A percentile compares a stretch with the other conserved stretches of the same genome.
These are phyloP conservation scores for Ptiloglossa arizonensis DNA, from an alignment of 1,140 invertebrate species.

Conservation along the genomic window DNA sequence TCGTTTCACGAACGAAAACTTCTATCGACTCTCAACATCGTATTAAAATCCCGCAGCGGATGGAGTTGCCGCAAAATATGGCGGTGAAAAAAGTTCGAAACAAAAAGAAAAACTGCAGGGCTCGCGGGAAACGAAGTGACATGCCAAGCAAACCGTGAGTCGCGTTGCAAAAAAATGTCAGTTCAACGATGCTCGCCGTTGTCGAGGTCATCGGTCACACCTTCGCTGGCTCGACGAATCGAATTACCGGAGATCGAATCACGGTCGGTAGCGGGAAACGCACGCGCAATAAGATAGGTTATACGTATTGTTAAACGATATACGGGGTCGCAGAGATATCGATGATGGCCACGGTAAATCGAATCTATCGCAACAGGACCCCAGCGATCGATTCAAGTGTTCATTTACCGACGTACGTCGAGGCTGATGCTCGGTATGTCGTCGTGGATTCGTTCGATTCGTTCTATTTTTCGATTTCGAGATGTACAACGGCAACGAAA, in stretches of 20 bases:
- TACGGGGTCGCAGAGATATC: neutral
- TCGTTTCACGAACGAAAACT: too few relatives aligned
- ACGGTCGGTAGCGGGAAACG: neutral
- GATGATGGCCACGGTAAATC: neutral
- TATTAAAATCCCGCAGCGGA: too few relatives aligned
- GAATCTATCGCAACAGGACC: neutral
- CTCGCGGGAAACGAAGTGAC: neutral
- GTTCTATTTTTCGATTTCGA: neutral
- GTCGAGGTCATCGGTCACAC: neutral
- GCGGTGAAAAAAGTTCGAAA: too few relatives aligned
- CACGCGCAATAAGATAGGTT: neutral
- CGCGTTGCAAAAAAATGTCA: neutral
- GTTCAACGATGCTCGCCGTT: neutral
- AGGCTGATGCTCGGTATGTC: neutral
- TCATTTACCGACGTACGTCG: neutral
- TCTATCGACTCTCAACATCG: too few relatives aligned
- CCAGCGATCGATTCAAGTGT: neutral
- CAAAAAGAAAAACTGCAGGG: too few relatives aligned
- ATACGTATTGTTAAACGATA: neutral
- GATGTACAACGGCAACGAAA: neutral
- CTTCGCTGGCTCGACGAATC: neutral
- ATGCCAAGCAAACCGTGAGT: neutral
- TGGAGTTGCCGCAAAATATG: too few relatives aligned
- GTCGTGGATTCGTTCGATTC: neutral
- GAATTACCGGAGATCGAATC: neutral